Evolutionary conservation across 2,797 vertebrate genomes (phyloP).

Genomic region (Simalia tracyae): DNA sequence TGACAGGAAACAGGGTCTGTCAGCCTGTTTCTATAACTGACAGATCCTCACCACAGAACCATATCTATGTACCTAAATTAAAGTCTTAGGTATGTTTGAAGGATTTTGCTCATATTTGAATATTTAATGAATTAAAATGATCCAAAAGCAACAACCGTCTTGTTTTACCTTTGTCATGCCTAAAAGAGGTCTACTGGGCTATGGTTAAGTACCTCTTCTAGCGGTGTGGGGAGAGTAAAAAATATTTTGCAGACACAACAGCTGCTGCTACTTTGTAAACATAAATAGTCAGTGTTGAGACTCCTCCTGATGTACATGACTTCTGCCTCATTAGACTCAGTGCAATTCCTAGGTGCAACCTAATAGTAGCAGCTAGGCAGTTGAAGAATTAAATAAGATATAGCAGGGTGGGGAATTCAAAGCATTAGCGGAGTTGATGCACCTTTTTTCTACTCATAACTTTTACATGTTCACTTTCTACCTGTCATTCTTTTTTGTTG

Average conservation of each 20-base stretch:
- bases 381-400: neutral
- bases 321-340: neutral
- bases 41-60: neutral
- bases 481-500: neutral
- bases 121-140: neutral
- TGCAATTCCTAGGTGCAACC: neutral
- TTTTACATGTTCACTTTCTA: neutral
- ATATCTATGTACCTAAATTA: neutral
- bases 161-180: neutral
- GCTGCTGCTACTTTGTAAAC: neutral
- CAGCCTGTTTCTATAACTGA: neutral
- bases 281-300: neutral
- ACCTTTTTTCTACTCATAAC: neutral
- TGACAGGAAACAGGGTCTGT: too few relatives aligned
- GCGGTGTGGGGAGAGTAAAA: neutral
- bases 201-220: neutral
- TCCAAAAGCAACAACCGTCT: neutral
- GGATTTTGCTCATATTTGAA: neutral
- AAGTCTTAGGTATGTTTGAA: neutral
- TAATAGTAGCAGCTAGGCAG: neutral
- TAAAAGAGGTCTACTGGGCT: neutral
- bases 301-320: neutral
- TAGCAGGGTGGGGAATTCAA: neutral
- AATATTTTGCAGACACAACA: neutral
- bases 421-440: neutral